These are phyloP conservation scores for Brachyhypopomus occidentalis DNA, from an alignment of 2,113 vertebrate genomes.

Conservation along the genomic window DNA sequence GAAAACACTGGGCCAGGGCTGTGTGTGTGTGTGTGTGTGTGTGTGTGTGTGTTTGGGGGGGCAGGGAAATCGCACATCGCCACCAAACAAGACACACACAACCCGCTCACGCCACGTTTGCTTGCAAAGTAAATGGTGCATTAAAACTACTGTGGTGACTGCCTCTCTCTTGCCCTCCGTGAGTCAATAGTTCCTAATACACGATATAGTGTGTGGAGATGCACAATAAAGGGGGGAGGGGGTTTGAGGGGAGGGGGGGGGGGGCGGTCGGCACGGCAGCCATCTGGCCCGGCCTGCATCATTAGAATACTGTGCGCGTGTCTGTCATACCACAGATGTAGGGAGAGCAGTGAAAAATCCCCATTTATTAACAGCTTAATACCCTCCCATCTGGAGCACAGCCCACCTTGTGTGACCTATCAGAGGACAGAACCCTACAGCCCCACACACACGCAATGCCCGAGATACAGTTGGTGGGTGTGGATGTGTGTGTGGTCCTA, in stretches of 20 bases:
- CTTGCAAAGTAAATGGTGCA: background rate
- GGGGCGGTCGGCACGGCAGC: slow-evolving; percentile 73
- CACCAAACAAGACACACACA: background rate
- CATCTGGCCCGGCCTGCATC: slow-evolving; percentile 87
- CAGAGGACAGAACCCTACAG: slow-evolving; percentile 64
- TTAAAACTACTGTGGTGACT: background rate
- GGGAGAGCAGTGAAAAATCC: slow-evolving; percentile 78
- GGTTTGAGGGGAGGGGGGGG: slow-evolving; percentile 60
- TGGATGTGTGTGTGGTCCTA: background rate
- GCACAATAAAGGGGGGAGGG: slow-evolving; percentile 63
- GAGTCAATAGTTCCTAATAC: slow-evolving; percentile 31
- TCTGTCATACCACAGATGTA: slow-evolving; percentile 87
- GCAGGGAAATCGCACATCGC: too few species aligned
- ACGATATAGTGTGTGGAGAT: slow-evolving; percentile 61
- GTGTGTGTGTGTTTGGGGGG: too few species aligned
- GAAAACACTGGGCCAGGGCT: slow-evolving; percentile 44
- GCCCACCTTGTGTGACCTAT: slow-evolving; percentile 80
- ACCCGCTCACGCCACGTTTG: background rate
- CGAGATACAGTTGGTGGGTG: background rate
- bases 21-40: background rate
- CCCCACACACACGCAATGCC: slow-evolving; percentile 16
- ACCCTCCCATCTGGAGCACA: slow-evolving; percentile 85
- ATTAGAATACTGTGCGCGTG: slow-evolving; percentile 85
- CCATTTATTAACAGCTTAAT: slow-evolving; percentile 90
- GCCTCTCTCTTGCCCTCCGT: background rate